Evolutionary conservation across 2,888 invertebrate species (phyloP), one percentile per base, ranked within the genome.

Genomic region (Pilophorus perplexus): DNA sequence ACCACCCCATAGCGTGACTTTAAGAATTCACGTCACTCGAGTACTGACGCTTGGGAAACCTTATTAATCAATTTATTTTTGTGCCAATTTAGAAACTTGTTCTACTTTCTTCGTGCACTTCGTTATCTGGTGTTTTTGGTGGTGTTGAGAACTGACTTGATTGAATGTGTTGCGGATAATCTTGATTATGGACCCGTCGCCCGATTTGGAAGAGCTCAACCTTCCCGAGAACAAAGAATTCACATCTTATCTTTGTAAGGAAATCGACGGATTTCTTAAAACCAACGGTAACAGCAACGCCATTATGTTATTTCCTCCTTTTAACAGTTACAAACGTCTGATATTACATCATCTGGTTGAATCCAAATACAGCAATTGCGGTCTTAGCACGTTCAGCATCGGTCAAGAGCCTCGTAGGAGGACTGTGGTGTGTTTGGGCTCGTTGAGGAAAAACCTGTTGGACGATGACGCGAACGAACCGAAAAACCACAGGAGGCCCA

Each of bases 261-360:
- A 62, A 27, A 62, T 62, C 46, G 33, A 46, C 18, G 62, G 48
- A 27, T 62, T 62, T 20, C 23, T 48, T 3, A 42, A 59, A 25
- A 46, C 14, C 46, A 20, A 27, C 20, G 33, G 22, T 20, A 23
- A 62, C 28, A 46, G 28, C 20, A 62, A 33, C 16, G 28, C 33
- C 20, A 22, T 62, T 8, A 46, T 64, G 64, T 64, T 64, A 23
- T 64, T 64, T 16, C 64, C 64, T 50, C 52, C 64, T 22, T 64
- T 64, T 18, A 64, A 64, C 37, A 28, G 52, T 40, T 64, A 64
- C 23, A 50, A 40, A 52, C 8, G 64, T 38, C 18, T 64, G 22
- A 18, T 64, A 3, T 38, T 25, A 38, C 64, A 64, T 28, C 37
- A 50, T 27, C 16, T 64, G 6, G 52, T 64, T 1, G 64, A 64